Base-by-base conservation (phyloP, 1,140 invertebrate species). In the Sipha flava region DNA sequence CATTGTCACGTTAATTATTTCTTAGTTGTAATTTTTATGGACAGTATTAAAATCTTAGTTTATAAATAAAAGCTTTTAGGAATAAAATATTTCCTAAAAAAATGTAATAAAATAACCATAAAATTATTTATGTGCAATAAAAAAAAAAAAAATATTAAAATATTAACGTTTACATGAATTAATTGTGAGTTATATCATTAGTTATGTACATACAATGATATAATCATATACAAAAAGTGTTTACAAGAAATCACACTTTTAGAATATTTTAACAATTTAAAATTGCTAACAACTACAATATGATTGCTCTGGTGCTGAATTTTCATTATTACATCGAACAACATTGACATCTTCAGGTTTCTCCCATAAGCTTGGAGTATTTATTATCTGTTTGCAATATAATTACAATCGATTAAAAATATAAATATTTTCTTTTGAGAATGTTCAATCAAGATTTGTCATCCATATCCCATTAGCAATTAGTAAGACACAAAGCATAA, bases 311-410 rank as follows among this genome's bases (percentile, higher is more conserved):
- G 49, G 23, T 12, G 5, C 73, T 57, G 49, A 37, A 40, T 29
- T 26, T 43, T 57, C 73, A 57, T 77, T 34, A 54, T 77, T 77
- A 43, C 73, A 77, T 43, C 73, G 73, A 40, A 77, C 52, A 18
- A 77, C 73, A 43, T 77, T 77, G 34, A 31, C 3, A 77, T 77
- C 73, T 18, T 77, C 73, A 29, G 43, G 31, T 21, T 77, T 77
- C 7, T 77, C 73, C 73, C 73, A 77, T 59, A 77, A 77, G 16
- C 73, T 77, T 40, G 73, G 47, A 29, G 73, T 77, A 43, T 77
- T 40, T 57, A 77, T 77, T 26, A 77, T 77, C 73, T 77, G 29
- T 31, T 31, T n/a, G 18, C 1, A 34, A 57, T 10, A 77, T n/a
- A 59, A 57, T 43, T 43, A 0, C 16, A 57, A n/a, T 26, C 1